These are phyloP conservation scores for Drosophila falleni DNA, from an alignment of 2,888 invertebrate species.

Conservation along the genomic window DNA sequence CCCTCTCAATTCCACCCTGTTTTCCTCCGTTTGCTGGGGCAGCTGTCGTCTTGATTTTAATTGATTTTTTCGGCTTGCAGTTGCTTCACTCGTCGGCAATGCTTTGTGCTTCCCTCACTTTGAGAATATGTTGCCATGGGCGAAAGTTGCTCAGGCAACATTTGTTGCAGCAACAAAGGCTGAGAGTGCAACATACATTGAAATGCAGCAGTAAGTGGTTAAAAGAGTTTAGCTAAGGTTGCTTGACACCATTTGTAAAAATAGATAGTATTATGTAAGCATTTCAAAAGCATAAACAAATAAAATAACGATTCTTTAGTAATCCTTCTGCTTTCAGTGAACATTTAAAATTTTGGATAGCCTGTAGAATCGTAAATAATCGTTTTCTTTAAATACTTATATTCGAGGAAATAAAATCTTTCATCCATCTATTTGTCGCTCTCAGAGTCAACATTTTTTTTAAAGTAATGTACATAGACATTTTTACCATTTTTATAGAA, in stretches of 20 bases:
- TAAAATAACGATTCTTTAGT: no score
- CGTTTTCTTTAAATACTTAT: no score
- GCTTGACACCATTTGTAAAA: background rate
- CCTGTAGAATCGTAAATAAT: no score
- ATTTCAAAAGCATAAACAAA: no score
- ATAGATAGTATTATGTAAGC: background rate
- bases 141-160: constrained; percentile 61
- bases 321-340: no score
- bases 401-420: no score
- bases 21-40: constrained; percentile 21
- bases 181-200: background rate
- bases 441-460: no score
- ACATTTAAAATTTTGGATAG: no score
- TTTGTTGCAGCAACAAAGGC: constrained; percentile 2
- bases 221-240: constrained; percentile 4
- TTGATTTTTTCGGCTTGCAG: constrained; percentile 66
- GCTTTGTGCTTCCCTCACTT: constrained; percentile 46
- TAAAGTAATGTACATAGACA: no score
- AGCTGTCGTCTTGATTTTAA: constrained; percentile 67
- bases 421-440: no score
- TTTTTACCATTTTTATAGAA: no score
- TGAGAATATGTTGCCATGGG: constrained; percentile 53
- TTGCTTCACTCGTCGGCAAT: constrained; percentile 60
- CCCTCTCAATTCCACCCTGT: background rate
- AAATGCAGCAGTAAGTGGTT: background rate